Evolutionary conservation across 2,113 vertebrate genomes (phyloP).

Genomic region (Syngnathus floridae): DNA sequence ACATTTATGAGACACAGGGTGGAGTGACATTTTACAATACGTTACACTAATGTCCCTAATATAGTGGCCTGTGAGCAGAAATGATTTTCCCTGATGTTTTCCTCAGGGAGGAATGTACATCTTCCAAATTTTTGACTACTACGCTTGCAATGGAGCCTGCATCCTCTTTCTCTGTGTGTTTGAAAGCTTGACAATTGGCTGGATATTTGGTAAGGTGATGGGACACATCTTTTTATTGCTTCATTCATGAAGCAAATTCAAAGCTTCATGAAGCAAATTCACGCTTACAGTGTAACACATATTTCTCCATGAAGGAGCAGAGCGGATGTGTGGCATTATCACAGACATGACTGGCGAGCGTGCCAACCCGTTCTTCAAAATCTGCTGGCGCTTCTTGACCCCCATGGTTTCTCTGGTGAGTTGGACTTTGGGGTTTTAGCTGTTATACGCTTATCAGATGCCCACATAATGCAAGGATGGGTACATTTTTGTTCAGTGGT

Average conservation of each 20-base stretch:
- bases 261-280: too few relatives aligned
- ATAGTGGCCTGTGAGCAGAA: neutral
- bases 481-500: too few relatives aligned
- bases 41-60: neutral
- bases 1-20: too few relatives aligned
- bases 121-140: slow-evolving; percentile 73
- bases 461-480: too few relatives aligned
- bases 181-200: slow-evolving; percentile 60
- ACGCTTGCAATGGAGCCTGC: slow-evolving; percentile 69
- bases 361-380: slow-evolving; percentile 54
- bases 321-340: slow-evolving; percentile 55
- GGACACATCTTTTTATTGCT: too few relatives aligned
- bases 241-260: too few relatives aligned
- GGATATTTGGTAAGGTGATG: slow-evolving; percentile 27
- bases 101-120: slow-evolving; percentile 69
- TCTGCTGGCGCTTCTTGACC: slow-evolving; percentile 70
- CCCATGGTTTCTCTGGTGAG: slow-evolving; percentile 67
- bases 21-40: neutral
- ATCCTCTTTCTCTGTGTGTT: slow-evolving; percentile 66
- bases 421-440: neutral
- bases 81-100: slow-evolving; percentile 4
- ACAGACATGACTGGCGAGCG: slow-evolving; percentile 65
- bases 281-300: neutral
- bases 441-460: too few relatives aligned
- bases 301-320: slow-evolving; percentile 43